These are phyloP conservation scores for Biston betularia DNA, from an alignment of 2,888 invertebrate genomes.

Conservation along the genomic window DNA sequence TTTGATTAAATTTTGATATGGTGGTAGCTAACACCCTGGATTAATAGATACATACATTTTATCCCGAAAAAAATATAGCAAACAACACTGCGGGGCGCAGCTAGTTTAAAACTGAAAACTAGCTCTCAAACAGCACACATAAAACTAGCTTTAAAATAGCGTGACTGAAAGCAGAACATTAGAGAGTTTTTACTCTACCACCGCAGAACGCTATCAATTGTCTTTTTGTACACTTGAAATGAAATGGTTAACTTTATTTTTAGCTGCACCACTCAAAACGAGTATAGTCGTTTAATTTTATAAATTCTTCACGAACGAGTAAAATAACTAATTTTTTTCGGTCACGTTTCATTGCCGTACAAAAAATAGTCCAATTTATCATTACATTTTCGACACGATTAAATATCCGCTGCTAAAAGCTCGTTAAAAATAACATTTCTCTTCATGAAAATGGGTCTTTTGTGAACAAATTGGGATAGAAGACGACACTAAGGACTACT, in stretches of 20 bases:
- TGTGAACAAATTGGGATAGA: slow-evolving; percentile 31
- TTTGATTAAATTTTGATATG: too few relatives aligned
- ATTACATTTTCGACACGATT: slow-evolving; percentile 21
- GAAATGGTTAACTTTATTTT: background rate
- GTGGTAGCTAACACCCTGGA: too few relatives aligned
- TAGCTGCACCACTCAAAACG: background rate
- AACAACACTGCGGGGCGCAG: too few relatives aligned
- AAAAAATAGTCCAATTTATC: slow-evolving; percentile 17
- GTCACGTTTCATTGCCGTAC: slow-evolving; percentile 17
- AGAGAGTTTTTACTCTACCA: too few relatives aligned
- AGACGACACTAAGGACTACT: slow-evolving; percentile 26
- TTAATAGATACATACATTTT: too few relatives aligned
- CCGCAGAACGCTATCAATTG: too few relatives aligned
- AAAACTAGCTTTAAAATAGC: too few relatives aligned
- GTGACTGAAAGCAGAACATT: too few relatives aligned
- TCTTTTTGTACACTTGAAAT: too few relatives aligned
- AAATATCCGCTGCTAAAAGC: slow-evolving; percentile 30
- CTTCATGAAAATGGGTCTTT: slow-evolving; percentile 32
- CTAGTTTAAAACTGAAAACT: too few relatives aligned
- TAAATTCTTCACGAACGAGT: slow-evolving; percentile 7
- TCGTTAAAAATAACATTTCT: slow-evolving; percentile 34
- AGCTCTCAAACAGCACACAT: too few relatives aligned
- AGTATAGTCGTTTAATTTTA: background rate
- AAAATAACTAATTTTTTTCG: background rate
- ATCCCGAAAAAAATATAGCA: too few relatives aligned